These are phyloP conservation scores for Saccostrea echinata DNA, from an alignment of 1,140 invertebrate species.

Conservation along the genomic window DNA sequence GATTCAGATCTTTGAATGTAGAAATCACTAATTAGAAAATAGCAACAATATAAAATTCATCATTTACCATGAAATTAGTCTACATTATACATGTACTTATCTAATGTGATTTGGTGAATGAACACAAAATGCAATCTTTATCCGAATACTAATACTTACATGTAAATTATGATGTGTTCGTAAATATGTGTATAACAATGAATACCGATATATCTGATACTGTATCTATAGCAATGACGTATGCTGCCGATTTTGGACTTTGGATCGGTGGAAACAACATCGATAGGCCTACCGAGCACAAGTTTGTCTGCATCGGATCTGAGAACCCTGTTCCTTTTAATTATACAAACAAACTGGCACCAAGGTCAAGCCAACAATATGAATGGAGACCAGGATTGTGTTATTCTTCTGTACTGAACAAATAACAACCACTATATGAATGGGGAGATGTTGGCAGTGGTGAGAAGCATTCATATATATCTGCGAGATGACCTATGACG, in stretches of 20 bases:
- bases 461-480: conserved; percentile 63
- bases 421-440: conserved; percentile 49
- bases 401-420: conserved; percentile 57
- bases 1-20: too few species aligned
- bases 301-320: conserved; percentile 49
- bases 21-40: too few species aligned
- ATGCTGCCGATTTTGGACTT: conserved; percentile 56
- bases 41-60: too few species aligned
- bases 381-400: conserved; percentile 60
- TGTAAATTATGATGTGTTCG: too few species aligned
- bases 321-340: conserved; percentile 4
- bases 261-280: conserved; percentile 64
- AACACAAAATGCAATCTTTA: too few species aligned
- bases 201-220: too few species aligned
- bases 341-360: conserved; percentile 63
- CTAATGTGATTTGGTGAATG: too few species aligned
- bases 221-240: conserved; percentile 51
- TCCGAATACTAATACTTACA: too few species aligned
- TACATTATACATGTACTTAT: too few species aligned
- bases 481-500: conserved; percentile 52
- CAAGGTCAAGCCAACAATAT: conserved; percentile 66
- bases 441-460: conserved; percentile 63
- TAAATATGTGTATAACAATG: too few species aligned
- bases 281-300: conserved; percentile 51
- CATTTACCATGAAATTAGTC: too few species aligned